Evolutionary conservation across 2,797 vertebrate genomes (phyloP), one percentile per base, ranked within the genome.

Genomic region (Toxotes lorentzi): DNA sequence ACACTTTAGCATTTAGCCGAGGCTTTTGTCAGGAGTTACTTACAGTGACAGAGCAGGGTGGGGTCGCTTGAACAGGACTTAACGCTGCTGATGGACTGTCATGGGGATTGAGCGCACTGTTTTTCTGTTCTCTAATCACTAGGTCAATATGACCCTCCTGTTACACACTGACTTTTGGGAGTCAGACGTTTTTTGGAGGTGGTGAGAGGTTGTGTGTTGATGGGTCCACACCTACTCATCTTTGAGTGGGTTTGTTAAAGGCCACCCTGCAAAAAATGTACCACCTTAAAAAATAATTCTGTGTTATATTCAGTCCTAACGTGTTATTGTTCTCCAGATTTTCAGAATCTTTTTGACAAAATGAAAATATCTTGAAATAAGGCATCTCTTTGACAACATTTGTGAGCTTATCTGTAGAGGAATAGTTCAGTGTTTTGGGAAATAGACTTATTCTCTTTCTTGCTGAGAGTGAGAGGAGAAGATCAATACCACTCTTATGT

Each of bases 121-220:
- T 66, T 84, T 71, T 66, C 66, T 87, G 65, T 63, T 81, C 54
- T 69, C 47, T 76, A 68, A 82, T 81, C 71, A 56, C 70, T 48
- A 48, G 60, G 67, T 80, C 76, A 65, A 63, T 64, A 62, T 43
- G 70, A 81, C 71, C 80, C 84, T 75, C 56, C 70, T 79, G 84
- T 73, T 59, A 21, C 40, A 21, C 40, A 21, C 40, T 45, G 38
- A 68, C 40, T 32, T 41, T 12, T 67, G 16, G 35, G 57, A 65
- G 68, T 53, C 5, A 1, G 5, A 19, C 4, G 61, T 10, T 76
- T 60, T 32, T 34, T 11, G 19, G 9, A 66, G 47, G 47, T 48
- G 48, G 35, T 54, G 70, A 83, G 70, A 75, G 59, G 72, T 61
- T 60, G 40, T 54, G 34, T 78, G 45, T 76, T 40, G 34, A 17